Conservation (phyloP, 2,888 invertebrate genomes). For the Hololepta plana region DNA sequence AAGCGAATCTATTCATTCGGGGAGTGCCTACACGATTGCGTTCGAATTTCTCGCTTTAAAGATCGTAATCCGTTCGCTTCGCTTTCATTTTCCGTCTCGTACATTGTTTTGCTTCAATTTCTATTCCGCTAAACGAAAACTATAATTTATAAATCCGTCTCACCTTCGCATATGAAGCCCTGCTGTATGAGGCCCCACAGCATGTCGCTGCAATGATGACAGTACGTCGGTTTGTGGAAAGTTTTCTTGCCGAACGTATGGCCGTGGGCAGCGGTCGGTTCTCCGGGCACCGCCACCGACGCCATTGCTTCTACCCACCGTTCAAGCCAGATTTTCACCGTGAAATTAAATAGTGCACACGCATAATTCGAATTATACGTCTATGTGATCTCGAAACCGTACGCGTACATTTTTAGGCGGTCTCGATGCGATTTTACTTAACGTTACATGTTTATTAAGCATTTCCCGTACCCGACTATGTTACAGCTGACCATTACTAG, state of each 20-base stretch:
- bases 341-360: conserved; percentile 29
- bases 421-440: no score
- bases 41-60: no score
- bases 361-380: conserved; percentile 36
- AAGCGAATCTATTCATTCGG: no score
- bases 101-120: no score
- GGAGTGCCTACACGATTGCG: no score
- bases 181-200: conserved; percentile 99
- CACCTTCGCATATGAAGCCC: conserved; percentile 99
- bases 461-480: no score
- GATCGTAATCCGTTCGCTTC: no score
- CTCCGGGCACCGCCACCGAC: conserved; percentile 29
- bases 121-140: no score
- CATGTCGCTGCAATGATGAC: conserved; percentile 99
- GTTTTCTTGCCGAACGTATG: conserved; percentile 99
- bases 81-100: no score
- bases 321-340: conserved; percentile 44
- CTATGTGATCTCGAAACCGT: conserved; percentile 39
- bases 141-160: no score
- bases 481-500: conserved; percentile 25
- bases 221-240: conserved; percentile 99
- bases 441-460: no score
- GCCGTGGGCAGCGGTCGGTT: conserved; percentile 53
- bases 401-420: no score
- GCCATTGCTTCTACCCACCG: conserved; percentile 40